A percentile compares a stretch with the other conserved stretches of the same genome.
These are phyloP conservation scores for Stenolophus ochropezus DNA, from an alignment of 2,888 invertebrate genomes.

Conservation along the genomic window DNA sequence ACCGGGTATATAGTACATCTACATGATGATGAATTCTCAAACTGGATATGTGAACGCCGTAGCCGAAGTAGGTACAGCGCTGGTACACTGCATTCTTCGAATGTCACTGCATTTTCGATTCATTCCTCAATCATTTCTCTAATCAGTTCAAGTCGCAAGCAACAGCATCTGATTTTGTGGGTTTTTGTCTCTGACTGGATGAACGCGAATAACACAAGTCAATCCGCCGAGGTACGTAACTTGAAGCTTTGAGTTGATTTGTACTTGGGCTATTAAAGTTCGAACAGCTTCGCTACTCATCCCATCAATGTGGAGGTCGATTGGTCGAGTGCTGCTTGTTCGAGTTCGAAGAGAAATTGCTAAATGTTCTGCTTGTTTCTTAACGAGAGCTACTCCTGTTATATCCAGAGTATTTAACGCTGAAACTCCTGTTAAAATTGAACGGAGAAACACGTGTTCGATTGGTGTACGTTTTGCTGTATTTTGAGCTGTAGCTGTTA, in stretches of 20 bases:
- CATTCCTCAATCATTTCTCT: no score
- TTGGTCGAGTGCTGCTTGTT: neutral
- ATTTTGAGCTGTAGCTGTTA: conserved; percentile 70
- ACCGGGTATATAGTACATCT: conserved; percentile 8
- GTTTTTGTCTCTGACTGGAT: conserved; percentile 43
- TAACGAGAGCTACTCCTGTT: conserved; percentile 31
- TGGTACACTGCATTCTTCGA: no score
- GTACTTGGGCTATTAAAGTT: conserved; percentile 45
- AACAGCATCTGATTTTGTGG: conserved; percentile 34
- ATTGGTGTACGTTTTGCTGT: conserved; percentile 69
- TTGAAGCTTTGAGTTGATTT: conserved; percentile 44
- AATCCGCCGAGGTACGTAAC: conserved; percentile 52
- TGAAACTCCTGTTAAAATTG: conserved; percentile 63
- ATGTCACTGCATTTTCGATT: no score
- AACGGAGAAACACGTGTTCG: conserved; percentile 71
- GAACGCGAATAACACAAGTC: conserved; percentile 49
- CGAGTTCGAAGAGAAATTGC: conserved; percentile 24
- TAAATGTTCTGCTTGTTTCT: conserved; percentile 50
- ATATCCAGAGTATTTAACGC: conserved; percentile 39
- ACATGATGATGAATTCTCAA: conserved; percentile 17
- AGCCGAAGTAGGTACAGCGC: no score
- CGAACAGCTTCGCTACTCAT: conserved; percentile 49
- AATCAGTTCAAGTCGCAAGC: conserved; percentile 33
- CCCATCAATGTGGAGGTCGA: conserved; percentile 51
- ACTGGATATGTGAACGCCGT: conserved; percentile 47